Base-by-base conservation (phyloP, 2,797 vertebrate genomes). In the Lepidocolaptes lacrymiger region DNA sequence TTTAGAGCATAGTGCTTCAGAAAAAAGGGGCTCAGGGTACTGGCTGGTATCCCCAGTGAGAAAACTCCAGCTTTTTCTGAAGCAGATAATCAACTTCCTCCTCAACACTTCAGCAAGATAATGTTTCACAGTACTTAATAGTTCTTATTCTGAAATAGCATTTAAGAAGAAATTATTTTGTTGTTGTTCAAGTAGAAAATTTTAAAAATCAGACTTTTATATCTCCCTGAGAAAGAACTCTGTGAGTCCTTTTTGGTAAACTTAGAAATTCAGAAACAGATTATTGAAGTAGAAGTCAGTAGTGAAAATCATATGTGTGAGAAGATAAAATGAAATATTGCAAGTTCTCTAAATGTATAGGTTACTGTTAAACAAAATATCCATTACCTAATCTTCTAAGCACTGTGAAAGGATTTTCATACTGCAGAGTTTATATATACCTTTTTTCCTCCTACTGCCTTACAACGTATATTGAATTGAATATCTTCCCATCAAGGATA, bases 301-400 rank as follows among this genome's bases (percentile, higher is more conserved):
- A 81, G 37, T 68, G 79, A 43, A 52, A 76, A 17, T 79, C 27
- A 30, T 20, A 68, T 3, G 2, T 27, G 67, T 44, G 62, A 83
- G 48, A 67, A 91, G 34, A 81, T 71, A 89, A 95, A 83, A 61
- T 10, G 12, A 51, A 85, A 58, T 81, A 82, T 15, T 92, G 43
- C 36, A 83, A 71, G 10, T 56, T 91, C 34, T 74, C 17, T 61
- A 54, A 87, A 81, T 71, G 21, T 36, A 55, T 36, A 85, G 7
- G 21, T 72, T 62, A 72, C 68, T 55, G 22, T 67, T 46, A 79
- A 83, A 83, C 46, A 83, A 80, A 92, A 89, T 69, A 34, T 55
- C 19, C 37, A 37, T 82, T 83, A 39, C 9, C 26, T 91, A 66
- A 87, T 89, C 22, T 66, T 68, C 41, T 72, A 69, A 76, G 22